Evolutionary conservation across 2,797 vertebrate species (phyloP).

Genomic region (Paratrypauchen microcephalus): DNA sequence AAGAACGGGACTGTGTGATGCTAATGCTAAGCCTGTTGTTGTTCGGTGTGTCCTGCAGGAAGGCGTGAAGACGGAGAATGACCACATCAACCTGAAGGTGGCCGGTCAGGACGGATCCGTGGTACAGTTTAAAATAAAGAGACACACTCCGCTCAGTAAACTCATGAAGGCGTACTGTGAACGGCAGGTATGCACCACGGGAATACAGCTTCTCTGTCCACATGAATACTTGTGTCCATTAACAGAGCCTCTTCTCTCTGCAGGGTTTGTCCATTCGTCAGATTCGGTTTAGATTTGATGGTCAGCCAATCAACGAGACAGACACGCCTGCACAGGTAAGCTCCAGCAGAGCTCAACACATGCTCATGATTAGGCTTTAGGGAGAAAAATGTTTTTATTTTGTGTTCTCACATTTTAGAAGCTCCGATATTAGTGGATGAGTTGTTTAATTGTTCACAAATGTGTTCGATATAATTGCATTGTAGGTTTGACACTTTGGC

Average conservation of each 20-base stretch:
- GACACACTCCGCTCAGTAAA: slow-evolving; percentile 88
- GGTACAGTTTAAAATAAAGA: slow-evolving; percentile 92
- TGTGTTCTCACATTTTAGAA: background rate
- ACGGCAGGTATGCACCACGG: slow-evolving; percentile 78
- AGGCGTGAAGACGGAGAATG: slow-evolving; percentile 90
- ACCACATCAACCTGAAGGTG: slow-evolving; percentile 90
- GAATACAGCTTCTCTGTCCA: background rate
- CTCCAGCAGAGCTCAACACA: background rate
- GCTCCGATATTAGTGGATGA: background rate
- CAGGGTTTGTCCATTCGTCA: slow-evolving; percentile 91
- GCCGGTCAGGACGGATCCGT: slow-evolving; percentile 89
- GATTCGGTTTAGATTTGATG: slow-evolving; percentile 92
- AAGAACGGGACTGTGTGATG: background rate
- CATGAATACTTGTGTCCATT: background rate
- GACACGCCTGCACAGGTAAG: slow-evolving; percentile 93
- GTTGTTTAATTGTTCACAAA: background rate
- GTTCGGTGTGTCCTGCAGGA: slow-evolving; percentile 73
- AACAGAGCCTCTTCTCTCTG: background rate
- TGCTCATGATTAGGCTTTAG: background rate
- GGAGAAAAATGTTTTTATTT: background rate
- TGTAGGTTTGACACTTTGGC: background rate
- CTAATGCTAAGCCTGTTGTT: slow-evolving; percentile 4
- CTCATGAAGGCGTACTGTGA: slow-evolving; percentile 93
- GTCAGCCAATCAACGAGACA: slow-evolving; percentile 88
- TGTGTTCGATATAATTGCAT: background rate